A percentile compares a stretch with the other conserved stretches of the same genome.
These are phyloP conservation scores for Mesitornis unicolor DNA, from an alignment of 2,113 vertebrate species.

Conservation along the genomic window DNA sequence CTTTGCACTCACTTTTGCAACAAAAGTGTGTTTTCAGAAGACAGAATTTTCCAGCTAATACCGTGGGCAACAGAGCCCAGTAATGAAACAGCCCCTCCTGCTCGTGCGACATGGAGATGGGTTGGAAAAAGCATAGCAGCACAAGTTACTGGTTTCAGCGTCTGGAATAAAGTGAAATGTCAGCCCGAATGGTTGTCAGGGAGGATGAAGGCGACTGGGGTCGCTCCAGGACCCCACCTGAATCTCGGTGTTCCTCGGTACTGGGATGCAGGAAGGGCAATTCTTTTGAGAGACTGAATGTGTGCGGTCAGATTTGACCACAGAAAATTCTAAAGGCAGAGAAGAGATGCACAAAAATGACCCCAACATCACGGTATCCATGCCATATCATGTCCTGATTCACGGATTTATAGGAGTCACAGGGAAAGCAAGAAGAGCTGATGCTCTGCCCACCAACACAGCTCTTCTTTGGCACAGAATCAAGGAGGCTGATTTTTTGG, in stretches of 20 bases:
- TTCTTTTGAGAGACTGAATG: not conserved
- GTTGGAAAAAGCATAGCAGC: not conserved
- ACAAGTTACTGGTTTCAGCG: not conserved
- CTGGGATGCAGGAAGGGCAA: not conserved
- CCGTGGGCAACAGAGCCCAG: not conserved
- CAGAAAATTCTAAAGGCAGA: not conserved
- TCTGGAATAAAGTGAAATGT: not conserved
- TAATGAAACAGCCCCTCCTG: not conserved
- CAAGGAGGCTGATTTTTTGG: fast-evolving
- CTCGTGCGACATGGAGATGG: not conserved
- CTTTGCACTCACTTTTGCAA: not conserved
- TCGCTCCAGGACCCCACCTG: not conserved
- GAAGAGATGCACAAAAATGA: not conserved
- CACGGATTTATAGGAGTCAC: not conserved
- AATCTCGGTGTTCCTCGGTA: not conserved
- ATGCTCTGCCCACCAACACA: not conserved
- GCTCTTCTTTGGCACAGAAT: not conserved
- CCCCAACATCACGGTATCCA: not conserved
- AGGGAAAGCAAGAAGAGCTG: not conserved
- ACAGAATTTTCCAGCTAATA: not conserved
- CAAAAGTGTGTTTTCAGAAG: not conserved
- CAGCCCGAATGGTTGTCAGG: not conserved
- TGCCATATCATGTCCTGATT: not conserved
- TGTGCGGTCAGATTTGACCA: not conserved
- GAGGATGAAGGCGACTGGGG: not conserved